phyloP scores from a whole-genome alignment of 2,888 invertebrate species.

The Folsomia manolachei region DNA sequence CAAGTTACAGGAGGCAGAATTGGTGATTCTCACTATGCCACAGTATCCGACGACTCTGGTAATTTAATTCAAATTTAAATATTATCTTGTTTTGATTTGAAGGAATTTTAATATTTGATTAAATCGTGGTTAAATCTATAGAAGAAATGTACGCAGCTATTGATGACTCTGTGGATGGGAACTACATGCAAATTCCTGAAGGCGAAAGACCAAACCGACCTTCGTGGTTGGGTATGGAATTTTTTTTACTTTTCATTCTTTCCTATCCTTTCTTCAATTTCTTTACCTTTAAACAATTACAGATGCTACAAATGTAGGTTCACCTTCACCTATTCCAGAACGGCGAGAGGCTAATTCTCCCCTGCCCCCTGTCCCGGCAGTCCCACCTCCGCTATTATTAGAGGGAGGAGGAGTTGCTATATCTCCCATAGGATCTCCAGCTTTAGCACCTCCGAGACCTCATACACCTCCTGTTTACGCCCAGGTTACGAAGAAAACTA shows the following conservation, averaged over 20 bases:
- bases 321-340: constrained; percentile 85
- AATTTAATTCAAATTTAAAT: no score
- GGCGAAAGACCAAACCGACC: constrained; percentile 39
- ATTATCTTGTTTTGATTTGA: neutral
- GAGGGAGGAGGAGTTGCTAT: constrained; percentile 6
- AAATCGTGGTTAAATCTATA: constrained; percentile 52
- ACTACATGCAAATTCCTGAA: constrained; percentile 53
- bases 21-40: constrained; percentile 65
- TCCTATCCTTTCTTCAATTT: neutral
- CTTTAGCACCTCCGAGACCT: constrained; percentile 20
- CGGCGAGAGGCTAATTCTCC: constrained; percentile 87
- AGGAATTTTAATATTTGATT: neutral
- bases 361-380: constrained; percentile 72
- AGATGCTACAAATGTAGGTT: constrained; percentile 70
- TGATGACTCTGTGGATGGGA: constrained; percentile 65
- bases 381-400: constrained; percentile 52
- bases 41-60: constrained; percentile 88
- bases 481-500: constrained; percentile 71
- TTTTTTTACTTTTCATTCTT: neutral
- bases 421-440: constrained; percentile 15
- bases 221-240: constrained; percentile 39
- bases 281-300: neutral
- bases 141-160: constrained; percentile 91
- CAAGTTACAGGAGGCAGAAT: constrained; percentile 59
- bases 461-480: constrained; percentile 66